These are phyloP conservation scores for Caenorhabditis briggsae DNA, from an alignment of 1,140 invertebrate species.

Conservation along the genomic window DNA sequence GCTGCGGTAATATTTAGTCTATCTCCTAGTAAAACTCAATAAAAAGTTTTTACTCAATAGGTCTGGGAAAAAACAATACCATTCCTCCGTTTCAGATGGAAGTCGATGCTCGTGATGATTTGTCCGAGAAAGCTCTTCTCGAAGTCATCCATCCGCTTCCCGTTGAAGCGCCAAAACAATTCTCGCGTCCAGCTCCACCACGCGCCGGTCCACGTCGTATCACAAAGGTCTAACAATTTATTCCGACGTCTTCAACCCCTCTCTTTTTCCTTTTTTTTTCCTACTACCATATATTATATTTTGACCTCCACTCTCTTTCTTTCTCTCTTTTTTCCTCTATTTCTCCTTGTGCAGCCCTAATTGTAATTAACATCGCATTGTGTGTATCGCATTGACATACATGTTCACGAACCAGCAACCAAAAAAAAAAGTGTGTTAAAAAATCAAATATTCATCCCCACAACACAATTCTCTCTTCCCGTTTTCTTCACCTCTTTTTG, in stretches of 20 bases:
- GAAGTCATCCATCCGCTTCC: slow-evolving; percentile 69
- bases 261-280: not conserved
- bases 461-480: not conserved
- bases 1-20: too few relatives aligned
- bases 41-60: too few relatives aligned
- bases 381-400: not conserved
- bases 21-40: too few relatives aligned
- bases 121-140: slow-evolving; percentile 71
- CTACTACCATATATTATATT: not conserved
- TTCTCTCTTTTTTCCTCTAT: not conserved
- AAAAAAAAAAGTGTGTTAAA: slow-evolving; percentile 38
- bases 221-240: slow-evolving; percentile 60
- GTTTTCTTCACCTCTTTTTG: not conserved
- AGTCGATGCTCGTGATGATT: slow-evolving; percentile 74
- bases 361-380: slow-evolving; percentile 49
- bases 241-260: not conserved
- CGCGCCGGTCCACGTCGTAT: slow-evolving; percentile 61
- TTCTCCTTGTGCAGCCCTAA: slow-evolving; percentile 1
- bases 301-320: not conserved
- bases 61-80: too few relatives aligned
- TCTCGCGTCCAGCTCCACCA: slow-evolving; percentile 60
- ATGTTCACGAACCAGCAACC: not conserved
- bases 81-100: slow-evolving; percentile 78
- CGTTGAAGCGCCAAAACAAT: slow-evolving; percentile 62
- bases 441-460: slow-evolving; percentile 42